A percentile compares a stretch with the other conserved stretches of the same genome.
These are phyloP conservation scores for Drosophila guanche DNA, from an alignment of 1,140 invertebrate genomes.

Conservation along the genomic window DNA sequence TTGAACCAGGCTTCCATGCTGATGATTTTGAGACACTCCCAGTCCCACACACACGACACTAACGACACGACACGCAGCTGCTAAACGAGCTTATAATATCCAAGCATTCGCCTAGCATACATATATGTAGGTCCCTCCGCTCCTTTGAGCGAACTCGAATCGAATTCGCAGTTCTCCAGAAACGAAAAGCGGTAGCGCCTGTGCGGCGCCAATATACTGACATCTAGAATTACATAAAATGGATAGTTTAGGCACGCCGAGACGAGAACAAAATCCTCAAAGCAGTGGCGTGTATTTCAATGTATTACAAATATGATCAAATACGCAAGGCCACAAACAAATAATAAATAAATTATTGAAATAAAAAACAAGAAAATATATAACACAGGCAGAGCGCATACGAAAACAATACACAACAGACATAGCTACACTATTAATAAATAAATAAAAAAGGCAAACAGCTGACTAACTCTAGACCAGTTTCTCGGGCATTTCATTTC, in stretches of 20 bases:
- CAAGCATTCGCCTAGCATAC: conserved; percentile 64
- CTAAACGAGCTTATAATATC: conserved; percentile 65
- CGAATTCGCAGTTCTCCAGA: conserved; percentile 45
- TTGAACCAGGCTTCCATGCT: conserved; percentile 78
- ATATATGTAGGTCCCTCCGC: conserved; percentile 9
- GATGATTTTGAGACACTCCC: conserved; percentile 46
- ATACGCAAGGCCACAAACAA: conserved; percentile 42
- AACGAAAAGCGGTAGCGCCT: conserved; percentile 40
- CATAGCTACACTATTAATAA: conserved; percentile 77
- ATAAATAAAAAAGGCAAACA: conserved; percentile 70
- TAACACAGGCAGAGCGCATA: conserved; percentile 53
- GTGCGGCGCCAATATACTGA: conserved; percentile 34
- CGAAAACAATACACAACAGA: conserved; percentile 72
- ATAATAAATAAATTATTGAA: conserved; percentile 44
- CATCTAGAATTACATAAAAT: conserved; percentile 52
- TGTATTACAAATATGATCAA: conserved; percentile 71
- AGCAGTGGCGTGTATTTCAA: conserved; percentile 67
- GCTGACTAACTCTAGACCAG: conserved; percentile 38
- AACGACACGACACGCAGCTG: conserved; percentile 26
- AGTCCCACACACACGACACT: conserved; percentile 28
- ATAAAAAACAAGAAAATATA: conserved; percentile 23
- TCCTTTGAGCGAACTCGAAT: conserved; percentile 49
- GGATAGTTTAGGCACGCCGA: conserved; percentile 38
- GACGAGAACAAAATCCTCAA: conserved; percentile 41
- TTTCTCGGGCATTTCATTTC: conserved; percentile 2